Evolutionary conservation across 1,140 invertebrate species (phyloP).

Genomic region (Drosophila paulistorum): DNA sequence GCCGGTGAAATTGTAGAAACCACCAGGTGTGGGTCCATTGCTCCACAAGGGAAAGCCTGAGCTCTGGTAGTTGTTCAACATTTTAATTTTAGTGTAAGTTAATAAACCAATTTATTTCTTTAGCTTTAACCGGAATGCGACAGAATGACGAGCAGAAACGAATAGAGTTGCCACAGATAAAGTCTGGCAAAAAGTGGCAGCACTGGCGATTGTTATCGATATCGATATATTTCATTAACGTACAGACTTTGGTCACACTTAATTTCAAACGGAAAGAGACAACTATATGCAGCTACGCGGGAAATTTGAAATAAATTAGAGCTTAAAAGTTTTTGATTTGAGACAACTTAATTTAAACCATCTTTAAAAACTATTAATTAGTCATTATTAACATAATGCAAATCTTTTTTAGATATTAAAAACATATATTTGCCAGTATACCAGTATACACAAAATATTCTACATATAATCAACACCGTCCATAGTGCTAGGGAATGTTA

Average conservation of each 20-base stretch:
- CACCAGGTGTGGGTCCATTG: constrained; percentile 88
- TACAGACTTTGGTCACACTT: constrained; percentile 18
- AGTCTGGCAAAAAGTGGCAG: constrained; percentile 4
- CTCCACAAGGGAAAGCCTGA: constrained; percentile 85
- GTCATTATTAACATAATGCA: too few species aligned
- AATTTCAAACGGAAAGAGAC: neutral
- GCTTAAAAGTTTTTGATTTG: neutral
- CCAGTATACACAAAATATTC: constrained; percentile 50
- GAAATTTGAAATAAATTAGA: constrained; percentile 1
- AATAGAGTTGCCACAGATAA: constrained; percentile 28
- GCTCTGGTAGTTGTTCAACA: constrained; percentile 60
- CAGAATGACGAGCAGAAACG: constrained; percentile 73
- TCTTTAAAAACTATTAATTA: too few species aligned
- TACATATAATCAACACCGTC: constrained; percentile 58
- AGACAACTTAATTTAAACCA: too few species aligned
- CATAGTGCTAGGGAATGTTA: constrained; percentile 57
- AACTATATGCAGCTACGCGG: neutral
- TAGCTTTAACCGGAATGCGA: constrained; percentile 26
- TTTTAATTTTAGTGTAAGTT: constrained; percentile 33
- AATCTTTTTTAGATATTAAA: neutral
- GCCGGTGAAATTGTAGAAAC: constrained; percentile 88
- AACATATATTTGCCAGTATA: constrained; percentile 38
- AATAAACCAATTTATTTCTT: constrained; percentile 15
- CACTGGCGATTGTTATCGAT: neutral
- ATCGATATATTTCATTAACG: neutral